These are phyloP conservation scores for Erynnis tages DNA, from an alignment of 2,888 invertebrate genomes.

Conservation along the genomic window DNA sequence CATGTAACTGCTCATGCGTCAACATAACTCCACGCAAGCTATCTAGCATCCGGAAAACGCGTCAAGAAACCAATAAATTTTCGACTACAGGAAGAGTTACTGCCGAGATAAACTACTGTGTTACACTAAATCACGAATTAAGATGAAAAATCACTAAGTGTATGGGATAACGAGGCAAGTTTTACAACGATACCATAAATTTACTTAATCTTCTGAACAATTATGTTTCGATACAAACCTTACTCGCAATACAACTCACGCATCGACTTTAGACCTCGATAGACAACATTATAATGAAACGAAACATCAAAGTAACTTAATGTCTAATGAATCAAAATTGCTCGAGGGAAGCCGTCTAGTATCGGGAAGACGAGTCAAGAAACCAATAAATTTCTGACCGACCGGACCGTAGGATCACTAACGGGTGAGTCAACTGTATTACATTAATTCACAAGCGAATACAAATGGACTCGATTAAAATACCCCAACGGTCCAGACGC, in stretches of 20 bases:
- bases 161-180: no score
- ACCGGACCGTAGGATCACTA: no score
- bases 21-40: constrained; percentile 18
- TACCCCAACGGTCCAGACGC: constrained; percentile 38
- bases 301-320: constrained; percentile 10
- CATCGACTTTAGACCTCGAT: no score
- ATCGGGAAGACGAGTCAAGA: constrained; percentile 19
- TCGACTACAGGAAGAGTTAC: constrained; percentile 15
- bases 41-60: constrained; percentile 16
- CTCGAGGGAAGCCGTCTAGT: constrained; percentile 10
- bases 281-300: neutral
- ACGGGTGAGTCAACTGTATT: no score
- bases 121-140: constrained; percentile 26
- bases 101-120: constrained; percentile 1
- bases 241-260: no score
- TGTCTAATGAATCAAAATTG: constrained; percentile 19
- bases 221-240: no score
- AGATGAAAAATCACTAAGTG: no score
- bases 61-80: constrained; percentile 20
- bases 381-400: constrained; percentile 19
- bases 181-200: no score
- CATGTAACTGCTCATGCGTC: constrained; percentile 15
- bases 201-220: no score
- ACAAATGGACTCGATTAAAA: constrained; percentile 31
- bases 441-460: constrained; percentile 32